Conservation (phyloP, 1,140 invertebrate genomes). For the Sweltsa coloradensis region DNA sequence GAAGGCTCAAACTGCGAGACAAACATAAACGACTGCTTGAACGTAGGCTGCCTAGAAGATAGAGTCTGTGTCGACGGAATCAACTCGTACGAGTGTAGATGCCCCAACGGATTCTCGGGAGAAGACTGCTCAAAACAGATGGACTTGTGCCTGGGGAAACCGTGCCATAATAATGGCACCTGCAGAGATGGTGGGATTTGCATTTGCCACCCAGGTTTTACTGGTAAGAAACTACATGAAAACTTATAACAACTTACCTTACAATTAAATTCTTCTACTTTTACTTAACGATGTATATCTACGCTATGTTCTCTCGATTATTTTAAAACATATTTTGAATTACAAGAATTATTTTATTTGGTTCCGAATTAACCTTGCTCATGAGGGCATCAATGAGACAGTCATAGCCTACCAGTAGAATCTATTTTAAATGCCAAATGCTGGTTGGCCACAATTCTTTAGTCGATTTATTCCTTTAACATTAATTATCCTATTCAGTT, state of each 20-base stretch:
- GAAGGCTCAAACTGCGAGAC: conserved; percentile 64
- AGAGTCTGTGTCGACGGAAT: conserved; percentile 52
- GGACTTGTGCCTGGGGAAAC: conserved; percentile 24
- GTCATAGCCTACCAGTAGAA: neutral
- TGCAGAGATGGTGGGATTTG: conserved; percentile 41
- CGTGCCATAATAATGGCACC: conserved; percentile 42
- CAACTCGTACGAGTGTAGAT: conserved; percentile 60
- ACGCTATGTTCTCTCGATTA: neutral
- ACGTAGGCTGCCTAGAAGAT: conserved; percentile 46
- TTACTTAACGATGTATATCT: neutral
- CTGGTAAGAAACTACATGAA: conserved; percentile 24
- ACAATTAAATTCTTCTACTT: conserved; percentile 4
- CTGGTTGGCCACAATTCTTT: too few relatives aligned
- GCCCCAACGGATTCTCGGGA: conserved; percentile 63
- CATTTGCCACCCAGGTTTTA: conserved; percentile 37
- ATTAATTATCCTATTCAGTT: too few relatives aligned
- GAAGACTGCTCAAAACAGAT: conserved; percentile 41
- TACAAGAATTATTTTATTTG: neutral
- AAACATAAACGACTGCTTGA: conserved; percentile 60
- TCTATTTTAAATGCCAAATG: too few relatives aligned
- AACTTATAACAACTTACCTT: conserved; percentile 12
- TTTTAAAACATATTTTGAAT: neutral
- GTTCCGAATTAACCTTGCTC: neutral
- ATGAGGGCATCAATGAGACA: neutral
- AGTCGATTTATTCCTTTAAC: too few relatives aligned